These are phyloP conservation scores for Brotula barbata DNA, from an alignment of 2,797 vertebrate species.

Conservation along the genomic window DNA sequence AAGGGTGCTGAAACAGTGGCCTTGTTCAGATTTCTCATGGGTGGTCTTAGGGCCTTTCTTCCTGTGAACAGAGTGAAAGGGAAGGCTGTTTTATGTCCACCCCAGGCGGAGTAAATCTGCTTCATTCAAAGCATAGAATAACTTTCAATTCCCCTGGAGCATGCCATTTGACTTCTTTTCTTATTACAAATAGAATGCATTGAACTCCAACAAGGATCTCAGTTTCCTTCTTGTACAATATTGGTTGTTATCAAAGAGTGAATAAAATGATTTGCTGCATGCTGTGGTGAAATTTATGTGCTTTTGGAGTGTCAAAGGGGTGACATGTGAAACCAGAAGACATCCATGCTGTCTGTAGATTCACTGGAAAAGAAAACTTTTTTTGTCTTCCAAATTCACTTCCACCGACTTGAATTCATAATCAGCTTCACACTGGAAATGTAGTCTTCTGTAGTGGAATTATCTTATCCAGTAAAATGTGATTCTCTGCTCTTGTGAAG, in stretches of 20 bases:
- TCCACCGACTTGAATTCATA: not conserved
- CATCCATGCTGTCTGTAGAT: conserved; percentile 31
- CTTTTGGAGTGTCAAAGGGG: conserved; percentile 30
- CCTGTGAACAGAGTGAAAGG: conserved; percentile 4
- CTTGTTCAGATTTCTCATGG: not conserved
- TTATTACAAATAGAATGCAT: conserved; percentile 6
- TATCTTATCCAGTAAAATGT: no score
- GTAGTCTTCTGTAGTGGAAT: no score
- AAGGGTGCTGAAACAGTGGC: conserved; percentile 1
- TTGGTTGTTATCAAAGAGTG: conserved; percentile 14
- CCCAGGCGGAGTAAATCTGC: not conserved
- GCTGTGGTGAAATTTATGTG: conserved; percentile 26
- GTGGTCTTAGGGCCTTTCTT: conserved; percentile 1
- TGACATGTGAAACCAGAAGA: conserved; percentile 54
- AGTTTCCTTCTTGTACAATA: not conserved
- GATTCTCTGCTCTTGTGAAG: no score
- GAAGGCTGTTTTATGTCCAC: conserved; percentile 9
- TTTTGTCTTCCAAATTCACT: no score
- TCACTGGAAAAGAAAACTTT: no score
- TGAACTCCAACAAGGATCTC: not conserved
- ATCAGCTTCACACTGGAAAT: no score
- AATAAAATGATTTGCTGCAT: conserved; percentile 17
- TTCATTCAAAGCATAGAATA: conserved; percentile 10
- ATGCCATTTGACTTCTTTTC: conserved; percentile 7
- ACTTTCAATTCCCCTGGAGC: conserved; percentile 7